Evolutionary conservation across 2,888 invertebrate species (phyloP), one percentile per base, ranked within the genome.

Genomic region (Watsonalla binaria): DNA sequence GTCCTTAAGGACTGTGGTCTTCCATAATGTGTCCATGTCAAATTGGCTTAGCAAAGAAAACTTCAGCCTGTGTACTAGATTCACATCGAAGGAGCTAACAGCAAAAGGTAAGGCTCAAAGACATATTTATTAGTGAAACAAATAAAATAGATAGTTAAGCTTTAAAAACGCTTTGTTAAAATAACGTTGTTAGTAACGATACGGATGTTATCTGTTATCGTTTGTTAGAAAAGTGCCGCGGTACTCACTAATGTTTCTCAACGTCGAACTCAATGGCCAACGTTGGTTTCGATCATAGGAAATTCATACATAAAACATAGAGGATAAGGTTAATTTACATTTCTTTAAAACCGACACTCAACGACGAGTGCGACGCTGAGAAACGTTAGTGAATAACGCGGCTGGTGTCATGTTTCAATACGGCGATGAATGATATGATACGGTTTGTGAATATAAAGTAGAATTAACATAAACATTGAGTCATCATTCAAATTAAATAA

Each of bases 101-200:
- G 69, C 60, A 56, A 78, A 78, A 77, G 75, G 70, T 54, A 58
- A 57, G 72, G 72, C 71, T 68, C 57, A 68, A 68, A 59, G 53
- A 55, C 70, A 61, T 59, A 5, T 53, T 47, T 51, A 53, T 54
- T 49, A 53, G 34, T 59, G 15, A 56, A 57, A 55, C 53, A 57
- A 53, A 46, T 57, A 57, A 68, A 56, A 54, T 58, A 59, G 60
- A 55, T 55, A 39, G n/a, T n/a, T n/a, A n/a, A n/a, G 64, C 66
- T 66, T 65, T 60, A 73, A 71, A 70, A 80, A 74, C 74, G 75
- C 74, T 69, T 68, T 73, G 74, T 80, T 83, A 80, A 66, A 69
- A 72, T 62, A 82, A 78, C 82, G 78, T 74, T 72, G 82, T 84
- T 84, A 86, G 84, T 84, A 68, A 45, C 53, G 52, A 49, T 57